Base-by-base conservation (phyloP, 2,797 vertebrate genomes). In the Chaetophractus vellerosus region DNA sequence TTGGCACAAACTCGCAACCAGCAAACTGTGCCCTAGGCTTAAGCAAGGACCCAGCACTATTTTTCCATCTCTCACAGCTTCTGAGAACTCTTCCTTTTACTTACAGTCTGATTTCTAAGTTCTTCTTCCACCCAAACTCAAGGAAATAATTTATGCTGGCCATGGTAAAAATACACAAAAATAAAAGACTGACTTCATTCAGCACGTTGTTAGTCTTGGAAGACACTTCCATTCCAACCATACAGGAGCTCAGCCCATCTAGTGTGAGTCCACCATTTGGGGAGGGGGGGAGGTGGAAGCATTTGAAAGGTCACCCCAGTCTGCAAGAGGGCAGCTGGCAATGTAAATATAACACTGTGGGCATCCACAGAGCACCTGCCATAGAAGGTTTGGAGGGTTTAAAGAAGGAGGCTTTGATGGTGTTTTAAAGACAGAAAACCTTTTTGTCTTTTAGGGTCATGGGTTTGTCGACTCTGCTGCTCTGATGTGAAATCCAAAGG, bases 201-300 rank as follows among this genome's bases (percentile, higher is more conserved):
- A 74, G 36, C 14, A 68, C 0, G 1, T 57, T 59, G 59, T n/a
- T 24, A 36, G 66, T 64, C 69, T 36, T 5, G 52, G 15, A 90
- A n/a, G 33, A 41, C 45, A 21, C 61, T 31, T 11, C 23, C 14
- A 8, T 28, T 45, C 61, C 59, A 75, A 28, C 10, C 24, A 28
- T 23, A 9, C 14, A 7, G 52, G 63, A 63, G 11, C 23, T 89
- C 59, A 11, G 21, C 66, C 24, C 1, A 19, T 57, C 31, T 21
- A 0, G 1, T 10, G 10, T 19, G 5, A 45, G 52, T 36, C 23
- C 9, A 69, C n/a, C 41, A 10, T 9, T 12, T 9, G 38, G 87
- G 36, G 2, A 0, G 0, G 0, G 23, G 33, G 76, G 81, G 55
- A 41, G 31, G 31, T 14, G 31, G 6, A 9, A 5, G 2, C 14